These are phyloP conservation scores for Ennomos erosarius DNA, from an alignment of 2,888 invertebrate genomes.

Conservation along the genomic window DNA sequence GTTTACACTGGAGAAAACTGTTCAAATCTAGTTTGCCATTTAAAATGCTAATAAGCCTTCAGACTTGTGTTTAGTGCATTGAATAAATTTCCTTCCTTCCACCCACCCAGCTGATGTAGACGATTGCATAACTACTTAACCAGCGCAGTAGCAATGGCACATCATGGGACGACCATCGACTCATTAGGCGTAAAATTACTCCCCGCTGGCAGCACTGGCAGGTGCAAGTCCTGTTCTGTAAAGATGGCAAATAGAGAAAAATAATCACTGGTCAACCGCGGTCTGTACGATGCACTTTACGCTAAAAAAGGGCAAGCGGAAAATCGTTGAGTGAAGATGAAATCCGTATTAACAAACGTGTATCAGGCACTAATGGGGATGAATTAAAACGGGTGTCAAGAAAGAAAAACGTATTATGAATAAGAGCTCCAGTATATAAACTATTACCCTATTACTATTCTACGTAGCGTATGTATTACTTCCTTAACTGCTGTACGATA, in stretches of 20 bases:
- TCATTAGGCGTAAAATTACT: constrained; percentile 68
- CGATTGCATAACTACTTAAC: constrained; percentile 34
- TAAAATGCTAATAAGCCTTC: neutral
- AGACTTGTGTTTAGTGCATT: constrained; percentile 6
- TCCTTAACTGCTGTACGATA: too few relatives aligned
- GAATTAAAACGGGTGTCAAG: too few relatives aligned
- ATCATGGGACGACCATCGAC: constrained; percentile 55
- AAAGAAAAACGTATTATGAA: too few relatives aligned
- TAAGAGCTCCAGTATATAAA: too few relatives aligned
- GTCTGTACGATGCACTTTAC: constrained; percentile 37
- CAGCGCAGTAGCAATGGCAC: constrained; percentile 50
- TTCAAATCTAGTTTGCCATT: too few relatives aligned
- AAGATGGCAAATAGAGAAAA: constrained; percentile 56
- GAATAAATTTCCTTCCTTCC: constrained; percentile 8
- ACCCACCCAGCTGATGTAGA: constrained; percentile 1
- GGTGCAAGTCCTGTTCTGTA: constrained; percentile 58
- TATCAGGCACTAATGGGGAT: too few relatives aligned
- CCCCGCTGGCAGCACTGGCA: constrained; percentile 62
- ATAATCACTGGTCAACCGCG: constrained; percentile 42
- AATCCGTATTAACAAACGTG: constrained; percentile 2
- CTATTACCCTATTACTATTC: too few relatives aligned
- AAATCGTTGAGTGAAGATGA: constrained; percentile 25
- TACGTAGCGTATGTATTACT: too few relatives aligned
- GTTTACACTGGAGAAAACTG: too few relatives aligned
- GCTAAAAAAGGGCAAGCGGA: constrained; percentile 43